phyloP scores from a whole-genome alignment of 2,888 invertebrate species.

The Ormyrus labotus region DNA sequence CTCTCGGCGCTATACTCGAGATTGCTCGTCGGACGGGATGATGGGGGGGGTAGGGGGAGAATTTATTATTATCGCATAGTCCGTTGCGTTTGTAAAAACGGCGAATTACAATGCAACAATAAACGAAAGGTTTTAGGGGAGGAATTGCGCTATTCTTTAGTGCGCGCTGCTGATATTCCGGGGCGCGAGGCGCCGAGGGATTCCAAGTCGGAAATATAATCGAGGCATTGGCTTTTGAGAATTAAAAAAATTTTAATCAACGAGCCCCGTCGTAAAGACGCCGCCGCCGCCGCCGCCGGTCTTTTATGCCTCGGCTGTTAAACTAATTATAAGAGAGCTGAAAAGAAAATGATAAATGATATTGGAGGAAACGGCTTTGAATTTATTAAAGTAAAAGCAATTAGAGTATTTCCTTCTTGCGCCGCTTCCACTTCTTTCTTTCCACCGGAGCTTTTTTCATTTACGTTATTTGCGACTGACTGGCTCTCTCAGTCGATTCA shows the following conservation, averaged over 20 bases:
- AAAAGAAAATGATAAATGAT: constrained; percentile 46
- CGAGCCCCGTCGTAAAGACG: constrained; percentile 43
- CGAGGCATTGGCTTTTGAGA: constrained; percentile 44
- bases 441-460: background rate
- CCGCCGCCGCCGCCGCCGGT: background rate
- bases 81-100: constrained; percentile 43
- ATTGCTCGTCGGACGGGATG: background rate
- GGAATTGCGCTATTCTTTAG: constrained; percentile 40
- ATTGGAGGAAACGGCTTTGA: constrained; percentile 34
- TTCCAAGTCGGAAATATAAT: constrained; percentile 28
- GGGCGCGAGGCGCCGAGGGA: background rate
- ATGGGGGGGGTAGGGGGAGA: background rate
- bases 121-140: constrained; percentile 28
- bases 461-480: background rate
- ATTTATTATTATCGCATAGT: constrained; percentile 49
- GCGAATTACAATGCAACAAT: constrained; percentile 48
- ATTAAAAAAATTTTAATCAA: constrained; percentile 54
- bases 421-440: background rate
- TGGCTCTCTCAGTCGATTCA: background rate
- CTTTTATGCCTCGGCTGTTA: constrained; percentile 39
- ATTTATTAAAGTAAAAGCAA: constrained; percentile 39
- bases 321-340: constrained; percentile 42
- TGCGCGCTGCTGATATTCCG: constrained; percentile 24
- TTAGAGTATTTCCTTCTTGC: constrained; percentile 11
- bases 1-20: constrained; percentile 16